phyloP scores from a whole-genome alignment of 1,140 invertebrate species.

The Calephelis nemesis region DNA sequence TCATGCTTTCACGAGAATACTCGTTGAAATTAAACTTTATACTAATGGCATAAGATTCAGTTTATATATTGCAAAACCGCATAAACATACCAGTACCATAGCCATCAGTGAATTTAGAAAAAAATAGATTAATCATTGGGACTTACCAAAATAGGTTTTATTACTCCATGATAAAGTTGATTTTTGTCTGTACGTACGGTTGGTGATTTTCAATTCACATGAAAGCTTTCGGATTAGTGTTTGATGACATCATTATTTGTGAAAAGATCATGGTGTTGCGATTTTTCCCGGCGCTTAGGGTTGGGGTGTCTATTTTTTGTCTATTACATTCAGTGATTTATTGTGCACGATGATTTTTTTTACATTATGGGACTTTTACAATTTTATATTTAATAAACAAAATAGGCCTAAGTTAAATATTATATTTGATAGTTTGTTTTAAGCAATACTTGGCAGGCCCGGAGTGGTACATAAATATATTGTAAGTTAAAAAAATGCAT shows the following conservation, averaged over 20 bases:
- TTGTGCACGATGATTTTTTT: slow-evolving; percentile 35
- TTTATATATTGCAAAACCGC: neutral
- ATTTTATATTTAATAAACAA: neutral
- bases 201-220: slow-evolving; percentile 66
- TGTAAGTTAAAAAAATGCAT: too few relatives aligned
- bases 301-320: slow-evolving; percentile 39
- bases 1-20: neutral
- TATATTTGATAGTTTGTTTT: too few relatives aligned
- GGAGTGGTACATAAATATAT: too few relatives aligned
- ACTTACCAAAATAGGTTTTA: slow-evolving; percentile 19
- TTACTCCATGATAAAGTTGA: slow-evolving; percentile 34
- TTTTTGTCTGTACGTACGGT: slow-evolving; percentile 6
- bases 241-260: slow-evolving; percentile 78
- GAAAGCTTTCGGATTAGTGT: slow-evolving; percentile 78
- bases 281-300: slow-evolving; percentile 54
- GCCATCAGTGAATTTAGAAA: neutral
- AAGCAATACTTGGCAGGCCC: too few relatives aligned
- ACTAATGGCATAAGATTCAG: neutral
- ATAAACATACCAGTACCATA: slow-evolving; percentile 2
- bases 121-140: neutral
- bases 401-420: too few relatives aligned
- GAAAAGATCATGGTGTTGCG: slow-evolving; percentile 72
- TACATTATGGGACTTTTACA: neutral
- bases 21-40: neutral
- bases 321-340: slow-evolving; percentile 61